Percentiles rank a stretch among this genome's conserved stretches.
phyloP scores from a whole-genome alignment of 2,888 invertebrate species.

The Deilephila porcellus region DNA sequence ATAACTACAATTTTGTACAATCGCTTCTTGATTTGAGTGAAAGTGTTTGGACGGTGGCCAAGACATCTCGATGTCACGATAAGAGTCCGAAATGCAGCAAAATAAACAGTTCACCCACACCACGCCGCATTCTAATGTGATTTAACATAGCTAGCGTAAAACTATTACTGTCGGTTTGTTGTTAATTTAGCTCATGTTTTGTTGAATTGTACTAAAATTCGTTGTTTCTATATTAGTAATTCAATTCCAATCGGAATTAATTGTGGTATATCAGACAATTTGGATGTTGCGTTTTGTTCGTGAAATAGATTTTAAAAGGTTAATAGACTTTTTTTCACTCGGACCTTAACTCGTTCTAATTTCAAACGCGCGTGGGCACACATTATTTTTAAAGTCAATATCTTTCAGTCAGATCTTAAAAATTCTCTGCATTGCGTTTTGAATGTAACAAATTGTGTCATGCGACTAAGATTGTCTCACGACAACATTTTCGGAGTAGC shows the following conservation, averaged over 20 bases:
- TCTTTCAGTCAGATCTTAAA: slow-evolving; percentile 2
- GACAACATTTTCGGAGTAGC: neutral
- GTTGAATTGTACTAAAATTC: neutral
- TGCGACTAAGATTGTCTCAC: neutral
- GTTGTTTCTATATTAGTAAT: neutral
- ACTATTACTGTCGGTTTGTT: slow-evolving; percentile 54
- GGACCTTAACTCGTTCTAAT: slow-evolving; percentile 1
- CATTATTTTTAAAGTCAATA: slow-evolving; percentile 7
- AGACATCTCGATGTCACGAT: slow-evolving; percentile 57
- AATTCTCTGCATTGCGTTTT: slow-evolving; percentile 7
- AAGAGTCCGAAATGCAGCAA: slow-evolving; percentile 62
- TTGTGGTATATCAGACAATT: neutral
- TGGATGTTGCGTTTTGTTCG: neutral
- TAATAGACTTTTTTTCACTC: neutral
- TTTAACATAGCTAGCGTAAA: slow-evolving; percentile 62
- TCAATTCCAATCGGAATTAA: neutral
- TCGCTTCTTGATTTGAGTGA: slow-evolving; percentile 67
- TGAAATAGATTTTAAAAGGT: neutral
- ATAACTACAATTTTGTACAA: slow-evolving; percentile 57
- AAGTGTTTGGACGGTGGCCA: slow-evolving; percentile 67
- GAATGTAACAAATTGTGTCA: slow-evolving; percentile 1
- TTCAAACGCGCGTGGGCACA: neutral
- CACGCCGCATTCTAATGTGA: slow-evolving; percentile 53
- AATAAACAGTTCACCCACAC: slow-evolving; percentile 64
- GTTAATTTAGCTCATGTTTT: slow-evolving; percentile 35